Conservation (phyloP, 2,113 vertebrate genomes). For the Micromys minutus region DNA sequence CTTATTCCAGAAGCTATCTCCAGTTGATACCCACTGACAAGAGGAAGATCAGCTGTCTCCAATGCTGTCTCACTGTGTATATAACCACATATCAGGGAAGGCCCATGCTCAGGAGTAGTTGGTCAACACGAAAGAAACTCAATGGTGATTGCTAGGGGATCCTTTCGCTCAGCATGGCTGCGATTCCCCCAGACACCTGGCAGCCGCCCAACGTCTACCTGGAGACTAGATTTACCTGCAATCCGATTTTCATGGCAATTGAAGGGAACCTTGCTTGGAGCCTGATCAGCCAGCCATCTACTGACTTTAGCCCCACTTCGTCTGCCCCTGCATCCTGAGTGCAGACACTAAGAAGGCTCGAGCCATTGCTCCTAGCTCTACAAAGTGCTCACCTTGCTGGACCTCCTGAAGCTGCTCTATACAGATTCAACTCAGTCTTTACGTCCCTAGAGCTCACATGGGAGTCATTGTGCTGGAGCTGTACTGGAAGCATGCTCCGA, state of each 20-base stretch:
- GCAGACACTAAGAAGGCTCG: neutral
- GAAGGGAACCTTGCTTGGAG: neutral
- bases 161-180: too few relatives aligned
- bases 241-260: neutral
- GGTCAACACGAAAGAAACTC: neutral
- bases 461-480: slow-evolving; percentile 92
- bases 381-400: neutral
- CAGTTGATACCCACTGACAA: neutral
- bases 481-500: slow-evolving; percentile 95
- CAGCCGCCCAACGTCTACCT: too few relatives aligned
- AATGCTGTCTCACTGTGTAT: neutral
- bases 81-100: neutral
- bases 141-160: too few relatives aligned
- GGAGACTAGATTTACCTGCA: neutral
- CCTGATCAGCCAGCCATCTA: neutral
- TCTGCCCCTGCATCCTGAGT: neutral
- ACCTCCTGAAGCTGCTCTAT: neutral
- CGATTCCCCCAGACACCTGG: too few relatives aligned
- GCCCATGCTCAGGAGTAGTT: neutral
- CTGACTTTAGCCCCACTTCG: neutral
- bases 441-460: slow-evolving; percentile 82
- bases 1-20: neutral
- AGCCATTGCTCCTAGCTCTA: neutral
- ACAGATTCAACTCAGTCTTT: neutral
- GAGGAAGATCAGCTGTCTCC: too few relatives aligned